Evolutionary conservation across 2,113 vertebrate genomes (phyloP).

Genomic region (Theristicus caerulescens): DNA sequence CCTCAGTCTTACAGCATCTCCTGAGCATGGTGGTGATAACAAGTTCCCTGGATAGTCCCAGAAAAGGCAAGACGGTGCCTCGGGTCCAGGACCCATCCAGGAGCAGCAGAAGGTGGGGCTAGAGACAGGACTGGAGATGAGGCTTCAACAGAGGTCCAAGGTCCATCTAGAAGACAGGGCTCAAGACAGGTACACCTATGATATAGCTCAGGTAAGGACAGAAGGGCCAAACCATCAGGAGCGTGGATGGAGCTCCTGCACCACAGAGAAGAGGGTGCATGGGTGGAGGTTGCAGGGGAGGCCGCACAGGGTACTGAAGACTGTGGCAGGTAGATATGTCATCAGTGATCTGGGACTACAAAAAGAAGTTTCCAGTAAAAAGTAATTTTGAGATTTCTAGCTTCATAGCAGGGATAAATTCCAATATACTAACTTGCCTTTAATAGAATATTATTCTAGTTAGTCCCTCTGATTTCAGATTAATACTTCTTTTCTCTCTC

Average conservation of each 20-base stretch:
- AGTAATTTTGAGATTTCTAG: neutral
- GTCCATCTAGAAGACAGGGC: neutral
- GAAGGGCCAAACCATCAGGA: neutral
- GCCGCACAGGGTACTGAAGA: neutral
- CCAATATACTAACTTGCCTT: neutral
- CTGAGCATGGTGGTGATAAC: neutral
- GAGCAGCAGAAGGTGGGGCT: neutral
- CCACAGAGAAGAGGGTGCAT: too few relatives aligned
- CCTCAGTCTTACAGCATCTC: neutral
- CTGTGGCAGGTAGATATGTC: neutral
- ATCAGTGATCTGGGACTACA: neutral
- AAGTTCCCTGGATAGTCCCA: neutral
- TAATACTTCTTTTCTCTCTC: neutral
- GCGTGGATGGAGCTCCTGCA: neutral
- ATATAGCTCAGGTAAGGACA: neutral
- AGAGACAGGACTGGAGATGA: neutral
- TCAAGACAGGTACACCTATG: fast-evolving
- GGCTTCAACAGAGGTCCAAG: neutral
- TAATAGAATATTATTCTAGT: neutral
- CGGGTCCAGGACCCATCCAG: neutral
- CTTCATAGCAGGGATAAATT: neutral
- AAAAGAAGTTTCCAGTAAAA: neutral
- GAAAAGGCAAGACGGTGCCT: neutral
- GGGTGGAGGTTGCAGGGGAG: neutral
- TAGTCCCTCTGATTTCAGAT: neutral